Base-by-base conservation (phyloP, 2,797 vertebrate species). In the Neosilurus mollespiculum region DNA sequence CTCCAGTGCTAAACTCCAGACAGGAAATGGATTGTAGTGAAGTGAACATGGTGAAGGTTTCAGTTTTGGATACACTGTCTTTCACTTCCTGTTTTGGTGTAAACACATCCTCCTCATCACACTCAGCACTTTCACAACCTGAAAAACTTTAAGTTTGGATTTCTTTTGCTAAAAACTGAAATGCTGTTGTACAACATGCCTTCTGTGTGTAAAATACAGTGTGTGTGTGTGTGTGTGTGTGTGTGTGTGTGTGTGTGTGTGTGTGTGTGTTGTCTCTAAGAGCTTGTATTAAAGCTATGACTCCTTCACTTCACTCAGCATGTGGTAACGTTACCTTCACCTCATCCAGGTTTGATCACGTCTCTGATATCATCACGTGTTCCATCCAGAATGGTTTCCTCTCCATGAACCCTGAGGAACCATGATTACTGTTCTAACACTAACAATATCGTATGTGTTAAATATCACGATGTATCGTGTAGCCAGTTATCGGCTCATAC, bases 171-270 rank as follows among this genome's bases (percentile, higher is more conserved):
- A n/a, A 61, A n/a, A 11, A 15, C 30, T 59, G 73, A 77, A 9
- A 43, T 43, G 72, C 26, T 75, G 9, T 34, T 6, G 16, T 75
- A 30, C 18, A 58, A 75, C 54, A 30, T 77, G 73, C 34, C 75
- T 43, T 78, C 58, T 24, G 76, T 61, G 30, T 77, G 75, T 77
- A 37, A 20, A 73, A 76, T n/a, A 77, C 56, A 61, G 56, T n/a
- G 8, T 61, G 9, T 76, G 2, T 76, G 30, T 59, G 30, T 76
- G 58, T 77, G n/a, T 11, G n/a, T 64, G 15, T 20, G 8, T 54
- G 51, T 43, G 9, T 70, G 37, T 53, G 43, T 72, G 69, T 24
- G 43, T 72, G 26, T 56, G 30, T 59, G 20, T n/a, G 73, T 61
- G 20, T 77, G 30, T 61, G 20, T 78, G 11, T 78, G 0, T 58